Percentiles rank a stretch among this genome's conserved stretches.
These are phyloP conservation scores for Lasioglossum oenotherae DNA, from an alignment of 2,888 invertebrate genomes.

Conservation along the genomic window DNA sequence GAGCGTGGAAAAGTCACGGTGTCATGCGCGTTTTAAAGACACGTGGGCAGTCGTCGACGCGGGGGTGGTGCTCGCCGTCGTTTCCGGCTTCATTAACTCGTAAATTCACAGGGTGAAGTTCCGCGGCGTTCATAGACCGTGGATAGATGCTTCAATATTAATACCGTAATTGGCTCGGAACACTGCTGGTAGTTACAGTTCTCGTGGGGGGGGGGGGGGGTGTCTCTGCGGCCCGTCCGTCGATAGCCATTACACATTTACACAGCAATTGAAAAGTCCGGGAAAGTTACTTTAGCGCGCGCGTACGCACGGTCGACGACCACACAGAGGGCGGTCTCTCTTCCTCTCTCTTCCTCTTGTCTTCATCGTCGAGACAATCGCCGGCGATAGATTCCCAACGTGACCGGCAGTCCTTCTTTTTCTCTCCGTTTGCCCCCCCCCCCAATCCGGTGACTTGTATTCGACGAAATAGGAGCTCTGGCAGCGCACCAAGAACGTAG, in stretches of 20 bases:
- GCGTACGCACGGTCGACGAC: slow-evolving; percentile 50
- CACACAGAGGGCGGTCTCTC: slow-evolving; percentile 14
- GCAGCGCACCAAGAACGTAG: slow-evolving; percentile 41
- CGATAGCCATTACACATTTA: slow-evolving; percentile 61
- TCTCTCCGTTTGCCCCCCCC: not conserved
- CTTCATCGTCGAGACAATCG: slow-evolving; percentile 39
- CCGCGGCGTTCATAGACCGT: slow-evolving; percentile 35
- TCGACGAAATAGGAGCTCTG: slow-evolving; percentile 30
- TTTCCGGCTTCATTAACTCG: slow-evolving; percentile 45
- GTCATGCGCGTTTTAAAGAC: not conserved
- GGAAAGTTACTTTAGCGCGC: slow-evolving; percentile 29
- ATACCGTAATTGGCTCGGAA: slow-evolving; percentile 52
- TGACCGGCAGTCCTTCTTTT: slow-evolving; percentile 16
- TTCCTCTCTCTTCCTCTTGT: not conserved
- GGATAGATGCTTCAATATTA: slow-evolving; percentile 49
- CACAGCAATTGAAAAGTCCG: slow-evolving; percentile 55
- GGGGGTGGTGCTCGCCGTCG: not conserved
- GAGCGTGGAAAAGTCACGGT: not conserved
- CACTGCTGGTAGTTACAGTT: slow-evolving; percentile 48
- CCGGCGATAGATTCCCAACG: slow-evolving; percentile 34
- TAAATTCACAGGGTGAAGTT: slow-evolving; percentile 13
- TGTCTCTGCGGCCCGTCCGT: slow-evolving; percentile 24
- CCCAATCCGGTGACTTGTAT: not conserved
- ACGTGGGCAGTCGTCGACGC: not conserved
- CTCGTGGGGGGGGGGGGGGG: too few relatives aligned